Conservation (phyloP, 2,797 vertebrate species). For the Micrastur ruficollis region DNA sequence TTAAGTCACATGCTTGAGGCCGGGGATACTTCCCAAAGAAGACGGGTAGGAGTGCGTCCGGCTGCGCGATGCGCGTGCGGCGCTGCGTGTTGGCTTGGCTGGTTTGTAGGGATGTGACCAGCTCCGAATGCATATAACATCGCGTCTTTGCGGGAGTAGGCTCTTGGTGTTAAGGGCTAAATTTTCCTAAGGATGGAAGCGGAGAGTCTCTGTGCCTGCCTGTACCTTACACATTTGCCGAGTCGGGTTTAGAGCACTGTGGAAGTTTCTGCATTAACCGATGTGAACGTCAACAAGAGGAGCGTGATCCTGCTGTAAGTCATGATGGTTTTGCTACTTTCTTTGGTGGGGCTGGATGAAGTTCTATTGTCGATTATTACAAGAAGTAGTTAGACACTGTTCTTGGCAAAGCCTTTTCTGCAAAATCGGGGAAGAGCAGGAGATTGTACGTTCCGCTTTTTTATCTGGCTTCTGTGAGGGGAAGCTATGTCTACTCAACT, state of each 20-base stretch:
- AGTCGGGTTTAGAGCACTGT: background rate
- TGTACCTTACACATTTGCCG: background rate
- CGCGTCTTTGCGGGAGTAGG: background rate
- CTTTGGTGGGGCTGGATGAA: background rate
- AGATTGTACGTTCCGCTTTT: background rate
- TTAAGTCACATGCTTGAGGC: background rate
- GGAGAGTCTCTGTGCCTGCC: background rate
- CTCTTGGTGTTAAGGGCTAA: constrained; percentile 14
- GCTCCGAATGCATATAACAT: background rate
- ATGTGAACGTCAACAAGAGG: background rate
- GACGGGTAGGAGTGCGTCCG: rapidly evolving
- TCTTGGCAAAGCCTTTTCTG: background rate
- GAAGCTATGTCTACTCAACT: background rate
- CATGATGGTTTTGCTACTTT: background rate
- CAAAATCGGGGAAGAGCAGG: background rate
- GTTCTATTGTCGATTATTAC: background rate
- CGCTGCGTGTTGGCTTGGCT: rapidly evolving
- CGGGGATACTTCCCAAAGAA: background rate
- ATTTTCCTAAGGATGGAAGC: background rate
- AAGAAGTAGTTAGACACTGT: rapidly evolving
- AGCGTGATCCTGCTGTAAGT: background rate
- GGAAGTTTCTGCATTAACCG: background rate
- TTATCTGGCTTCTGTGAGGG: background rate
- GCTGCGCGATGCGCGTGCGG: rapidly evolving
- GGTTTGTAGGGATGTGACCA: background rate